Base-by-base conservation (phyloP, 2,797 vertebrate genomes). In the Steatocranus sp. region DNA sequence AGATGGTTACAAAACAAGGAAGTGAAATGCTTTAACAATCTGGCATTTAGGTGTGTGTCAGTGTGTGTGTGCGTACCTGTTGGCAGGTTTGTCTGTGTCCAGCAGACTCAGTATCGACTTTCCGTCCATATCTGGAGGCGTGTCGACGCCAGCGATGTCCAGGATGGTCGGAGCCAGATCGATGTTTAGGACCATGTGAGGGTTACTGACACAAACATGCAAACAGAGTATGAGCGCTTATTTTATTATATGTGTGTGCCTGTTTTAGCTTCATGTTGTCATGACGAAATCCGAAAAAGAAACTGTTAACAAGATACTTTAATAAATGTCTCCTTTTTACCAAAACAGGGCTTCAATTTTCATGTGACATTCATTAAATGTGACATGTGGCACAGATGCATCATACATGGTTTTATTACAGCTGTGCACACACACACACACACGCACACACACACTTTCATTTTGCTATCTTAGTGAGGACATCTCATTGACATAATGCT, bases 161-260 rank as follows among this genome's bases (percentile, higher is more conserved):
- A 99, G 93, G 93, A 99, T 98, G 89, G 98, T 99, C 36, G 98
- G 98, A 23, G 98, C 98, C 4, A 99, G 96, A 89, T 99, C 98
- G 11, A 99, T 98, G 94, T 99, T 99, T 88, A 99, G 94, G 48
- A 99, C 98, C 8, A 99, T 97, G 92, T 99, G 98, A 74, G 97
- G 97, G 91, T 98, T 98, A 87, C 98, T 99, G 90, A 87, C 14
- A 76, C 77, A 82, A 49, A 88, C 68, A 87, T 74, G 68, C 49
- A 87, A 53, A 84, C 73, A 80, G 63, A 75, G 84, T 36, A 20
- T 8, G 23, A 30, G 6, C 6, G 5, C 8, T 17, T 46, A 32
- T 27, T 46, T 27, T 46, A 43, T 38, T 9, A 20, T 23, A 1
- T 0, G 4, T 18, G 14, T 61, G 30, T 1, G 30, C 0, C 30